Base-by-base conservation (phyloP, 2,888 invertebrate species). In the Leuctra nigra region DNA sequence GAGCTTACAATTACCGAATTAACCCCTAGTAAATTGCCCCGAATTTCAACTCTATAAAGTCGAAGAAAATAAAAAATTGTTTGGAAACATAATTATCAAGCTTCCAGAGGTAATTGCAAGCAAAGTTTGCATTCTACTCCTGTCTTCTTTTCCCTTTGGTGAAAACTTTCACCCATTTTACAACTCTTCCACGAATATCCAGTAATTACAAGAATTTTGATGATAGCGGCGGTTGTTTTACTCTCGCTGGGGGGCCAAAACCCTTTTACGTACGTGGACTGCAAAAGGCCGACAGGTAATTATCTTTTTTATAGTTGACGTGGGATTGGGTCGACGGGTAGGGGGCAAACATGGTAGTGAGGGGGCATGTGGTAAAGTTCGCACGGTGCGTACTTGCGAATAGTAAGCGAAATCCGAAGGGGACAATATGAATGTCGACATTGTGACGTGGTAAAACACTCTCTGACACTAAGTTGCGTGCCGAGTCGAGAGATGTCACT, bases 201-300 rank as follows among this genome's bases (percentile, higher is more conserved):
- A 20, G 56, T 56, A 56, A 56, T 56, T 56, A 56, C 56, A 56
- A 56, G 53, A 56, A n/a, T 38, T 56, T 41, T 56, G 56, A 56
- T 56, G 50, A 39, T 41, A 22, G 44, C 50, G 20, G n/a, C 20
- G 50, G 50, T 50, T 20, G 50, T 50, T 50, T 50, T 35, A 33
- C 33, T 18, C 50, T 18, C 50, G 18, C 35, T 33, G 33, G 50
- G 50, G 50, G 50, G 33, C 22, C 7, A 35, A 2, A 9, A 16
- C 44, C 23, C 44, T 23, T 13, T 13, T 23, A 16, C 23, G 23
- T 6, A 14, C 29, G 41, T 44, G 50, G 50, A 56, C 44, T 53
- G n/a, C 41, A 25, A 23, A 25, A 23, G 53, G 44, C 44, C 14
- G 52, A 56, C 56, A 56, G 56, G 56, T 56, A 56, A 56, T 56